Percentiles rank a stretch among this genome's conserved stretches.
Conservation (phyloP, 1,140 invertebrate genomes). For the Neoseiulus cucumeris region DNA sequence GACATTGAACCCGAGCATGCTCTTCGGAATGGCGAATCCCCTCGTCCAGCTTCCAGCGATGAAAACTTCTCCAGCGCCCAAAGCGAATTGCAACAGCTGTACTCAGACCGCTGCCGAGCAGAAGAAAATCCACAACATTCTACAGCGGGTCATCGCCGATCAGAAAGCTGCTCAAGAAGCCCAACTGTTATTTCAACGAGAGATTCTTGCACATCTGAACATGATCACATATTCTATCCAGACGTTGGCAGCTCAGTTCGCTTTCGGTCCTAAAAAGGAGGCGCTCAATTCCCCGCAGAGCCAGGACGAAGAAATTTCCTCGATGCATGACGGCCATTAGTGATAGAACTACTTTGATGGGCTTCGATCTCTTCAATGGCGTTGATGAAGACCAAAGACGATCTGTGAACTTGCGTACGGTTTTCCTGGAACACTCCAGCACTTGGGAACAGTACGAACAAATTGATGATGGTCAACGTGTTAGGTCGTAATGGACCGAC, state of each 20-base stretch:
- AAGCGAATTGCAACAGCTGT: conserved; percentile 5
- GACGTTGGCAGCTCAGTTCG: conserved; percentile 1
- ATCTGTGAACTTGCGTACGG: too few species aligned
- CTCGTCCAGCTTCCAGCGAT: not conserved
- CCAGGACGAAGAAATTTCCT: not conserved
- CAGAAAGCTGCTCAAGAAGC: conserved; percentile 4
- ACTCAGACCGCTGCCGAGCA: not conserved
- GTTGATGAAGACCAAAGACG: too few species aligned
- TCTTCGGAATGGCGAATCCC: not conserved
- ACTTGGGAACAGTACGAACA: too few species aligned
- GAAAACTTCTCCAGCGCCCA: not conserved
- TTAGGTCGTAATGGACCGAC: too few species aligned
- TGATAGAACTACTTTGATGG: not conserved
- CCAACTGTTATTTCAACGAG: not conserved
- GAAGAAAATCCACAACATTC: conserved; percentile 5
- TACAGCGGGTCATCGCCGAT: not conserved
- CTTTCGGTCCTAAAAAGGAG: not conserved
- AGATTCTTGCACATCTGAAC: conserved; percentile 2
- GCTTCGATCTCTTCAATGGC: too few species aligned
- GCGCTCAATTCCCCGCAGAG: not conserved
- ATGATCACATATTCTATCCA: conserved; percentile 10
- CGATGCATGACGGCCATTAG: conserved; percentile 2
- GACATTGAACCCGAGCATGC: not conserved
- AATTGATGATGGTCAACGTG: too few species aligned
- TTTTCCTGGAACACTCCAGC: too few species aligned